Base-by-base conservation (phyloP, 1,140 invertebrate genomes). In the Drosophila tsacasi region DNA sequence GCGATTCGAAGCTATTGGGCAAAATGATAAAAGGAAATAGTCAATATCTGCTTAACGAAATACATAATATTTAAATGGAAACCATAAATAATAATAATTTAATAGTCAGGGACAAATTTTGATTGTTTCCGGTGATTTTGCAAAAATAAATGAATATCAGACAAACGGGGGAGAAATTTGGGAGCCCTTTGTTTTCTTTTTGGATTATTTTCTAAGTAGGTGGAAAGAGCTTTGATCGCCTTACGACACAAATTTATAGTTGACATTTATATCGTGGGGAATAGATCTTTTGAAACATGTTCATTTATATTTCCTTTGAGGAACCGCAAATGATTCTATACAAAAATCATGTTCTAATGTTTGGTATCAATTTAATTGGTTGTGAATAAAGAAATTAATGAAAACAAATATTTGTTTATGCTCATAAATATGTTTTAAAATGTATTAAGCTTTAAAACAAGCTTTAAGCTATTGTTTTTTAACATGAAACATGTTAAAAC, bases 121-220 rank as follows among this genome's bases (percentile, higher is more conserved):
- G n/a, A n/a, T n/a, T n/a, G 64, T 80, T 83, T 87, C 80, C 80
- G 83, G 65, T 75, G 60, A 74, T 49, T 58, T 68, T 57, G 57
- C 61, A 64, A 60, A 79, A 86, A 78, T 49, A 46, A 57, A 40
- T n/a, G n/a, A n/a, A n/a, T n/a, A n/a, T 39, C 17, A 37, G 42
- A 17, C 35, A 30, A 12, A 39, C 12, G 39, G 6, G 37, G 25
- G 5, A 7, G 40, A 21, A 21, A 7, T 40, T 23, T 27, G 19
- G 4, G 12, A 9, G 17, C 25, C 12, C 37, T 17, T 7, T 50
- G 23, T 17, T 49, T 49, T 63, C 32, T 55, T 32, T 47, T 37
- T 17, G 7, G 17, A n/a, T 68, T 37, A 15, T 21, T 25, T 46
- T 68, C 23, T 55, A 52, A 52, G 67, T 71, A 46, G 67, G 63